Conservation (phyloP, 2,888 invertebrate genomes). For the Saturnia pavonia region DNA sequence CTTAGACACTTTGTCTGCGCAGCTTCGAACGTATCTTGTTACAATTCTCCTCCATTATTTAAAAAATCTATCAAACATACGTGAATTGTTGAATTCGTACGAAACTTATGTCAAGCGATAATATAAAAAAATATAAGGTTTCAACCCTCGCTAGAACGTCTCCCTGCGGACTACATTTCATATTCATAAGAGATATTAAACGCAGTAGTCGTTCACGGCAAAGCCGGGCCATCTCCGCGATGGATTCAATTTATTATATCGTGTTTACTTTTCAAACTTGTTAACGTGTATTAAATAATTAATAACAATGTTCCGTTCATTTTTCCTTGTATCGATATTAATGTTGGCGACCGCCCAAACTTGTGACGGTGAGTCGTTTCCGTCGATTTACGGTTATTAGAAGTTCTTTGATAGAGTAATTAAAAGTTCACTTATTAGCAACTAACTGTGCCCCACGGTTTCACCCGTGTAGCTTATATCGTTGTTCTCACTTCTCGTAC, state of each 20-base stretch:
- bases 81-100: not conserved
- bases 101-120: not conserved
- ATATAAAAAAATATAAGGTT: not conserved
- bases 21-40: no score
- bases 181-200: not conserved
- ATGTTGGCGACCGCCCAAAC: no score
- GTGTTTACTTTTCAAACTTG: not conserved
- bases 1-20: no score
- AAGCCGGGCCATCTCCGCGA: not conserved
- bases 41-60: no score
- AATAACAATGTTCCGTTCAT: not conserved
- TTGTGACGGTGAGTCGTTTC: not conserved
- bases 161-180: not conserved
- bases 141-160: not conserved
- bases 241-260: conserved; percentile 4
- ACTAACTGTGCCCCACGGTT: not conserved
- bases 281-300: not conserved
- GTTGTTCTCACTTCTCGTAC: no score
- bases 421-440: not conserved
- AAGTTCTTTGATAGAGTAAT: not conserved
- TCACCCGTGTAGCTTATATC: no score
- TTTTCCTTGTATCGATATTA: not conserved
- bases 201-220: not conserved
- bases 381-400: not conserved
- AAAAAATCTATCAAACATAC: no score